Percentiles rank a stretch among this genome's conserved stretches.
These are phyloP conservation scores for Cerastis rubricosa DNA, from an alignment of 2,888 invertebrate genomes.

Conservation along the genomic window DNA sequence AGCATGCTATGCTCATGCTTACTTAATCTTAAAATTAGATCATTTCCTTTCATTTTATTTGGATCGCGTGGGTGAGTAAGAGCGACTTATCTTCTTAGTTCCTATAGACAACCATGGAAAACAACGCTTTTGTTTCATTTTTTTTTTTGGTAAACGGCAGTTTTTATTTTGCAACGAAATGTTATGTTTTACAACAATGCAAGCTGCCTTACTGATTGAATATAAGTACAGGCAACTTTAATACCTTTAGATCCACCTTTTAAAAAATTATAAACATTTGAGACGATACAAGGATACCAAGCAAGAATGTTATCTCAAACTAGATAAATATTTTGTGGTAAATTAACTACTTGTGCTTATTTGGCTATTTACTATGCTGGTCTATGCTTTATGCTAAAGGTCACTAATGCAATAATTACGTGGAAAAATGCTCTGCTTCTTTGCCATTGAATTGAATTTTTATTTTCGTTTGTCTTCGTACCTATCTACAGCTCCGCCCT, in stretches of 20 bases:
- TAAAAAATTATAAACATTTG: neutral
- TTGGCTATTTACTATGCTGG: slow-evolving; percentile 16
- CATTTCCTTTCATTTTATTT: slow-evolving; percentile 8
- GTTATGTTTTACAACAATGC: neutral
- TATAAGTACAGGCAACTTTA: too few species aligned
- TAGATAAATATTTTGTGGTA: slow-evolving; percentile 17
- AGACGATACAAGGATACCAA: neutral
- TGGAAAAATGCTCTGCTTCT: neutral
- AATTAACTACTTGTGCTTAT: slow-evolving; percentile 6
- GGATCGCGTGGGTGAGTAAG: neutral
- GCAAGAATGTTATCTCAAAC: slow-evolving; percentile 14
- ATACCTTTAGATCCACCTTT: neutral
- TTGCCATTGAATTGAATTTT: neutral
- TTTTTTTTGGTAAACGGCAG: neutral
- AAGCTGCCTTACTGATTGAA: neutral
- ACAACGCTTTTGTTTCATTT: neutral
- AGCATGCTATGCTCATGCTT: slow-evolving; percentile 4
- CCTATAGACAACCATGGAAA: neutral
- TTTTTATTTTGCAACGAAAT: neutral
- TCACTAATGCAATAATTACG: slow-evolving; percentile 42
- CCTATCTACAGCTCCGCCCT: neutral
- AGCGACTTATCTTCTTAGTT: neutral
- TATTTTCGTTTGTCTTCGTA: neutral
- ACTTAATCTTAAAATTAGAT: slow-evolving; percentile 15
- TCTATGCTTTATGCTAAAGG: slow-evolving; percentile 41